Conservation (phyloP, 2,113 vertebrate species). For the Montifringilla adamsi region DNA sequence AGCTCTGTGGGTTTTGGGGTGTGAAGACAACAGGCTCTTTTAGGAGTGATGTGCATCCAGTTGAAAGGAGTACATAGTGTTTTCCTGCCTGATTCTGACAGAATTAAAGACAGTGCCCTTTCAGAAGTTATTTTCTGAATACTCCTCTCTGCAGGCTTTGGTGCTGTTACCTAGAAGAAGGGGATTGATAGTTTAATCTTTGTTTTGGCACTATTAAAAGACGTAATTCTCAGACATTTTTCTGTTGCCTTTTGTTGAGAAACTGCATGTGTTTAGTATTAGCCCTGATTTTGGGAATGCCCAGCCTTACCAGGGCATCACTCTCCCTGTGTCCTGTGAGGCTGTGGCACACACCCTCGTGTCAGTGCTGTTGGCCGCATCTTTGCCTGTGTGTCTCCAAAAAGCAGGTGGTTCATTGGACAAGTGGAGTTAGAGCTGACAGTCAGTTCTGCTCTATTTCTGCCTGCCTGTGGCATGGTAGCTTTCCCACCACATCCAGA, state of each 20-base stretch:
- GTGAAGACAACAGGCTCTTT: neutral
- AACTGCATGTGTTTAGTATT: neutral
- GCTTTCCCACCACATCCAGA: neutral
- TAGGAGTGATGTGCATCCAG: neutral
- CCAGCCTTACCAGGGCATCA: rapidly evolving
- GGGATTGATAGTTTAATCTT: neutral
- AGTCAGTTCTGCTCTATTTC: neutral
- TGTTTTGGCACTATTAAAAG: neutral
- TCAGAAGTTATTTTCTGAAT: neutral
- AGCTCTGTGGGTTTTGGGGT: neutral
- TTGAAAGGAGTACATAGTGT: neutral
- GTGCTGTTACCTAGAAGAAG: neutral
- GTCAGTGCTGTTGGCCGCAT: neutral
- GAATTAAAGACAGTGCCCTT: neutral
- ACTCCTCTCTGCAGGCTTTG: neutral
- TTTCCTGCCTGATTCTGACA: neutral
- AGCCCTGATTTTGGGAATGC: neutral
- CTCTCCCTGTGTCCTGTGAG: neutral
- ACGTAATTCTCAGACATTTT: neutral
- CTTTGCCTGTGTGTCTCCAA: neutral
- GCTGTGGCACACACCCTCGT: neutral
- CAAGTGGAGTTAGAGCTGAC: neutral
- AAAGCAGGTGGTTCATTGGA: neutral
- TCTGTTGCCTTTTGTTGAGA: neutral
- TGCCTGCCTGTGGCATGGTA: neutral